Base-by-base conservation (phyloP, 2,113 vertebrate genomes). In the Anas platyrhynchos region DNA sequence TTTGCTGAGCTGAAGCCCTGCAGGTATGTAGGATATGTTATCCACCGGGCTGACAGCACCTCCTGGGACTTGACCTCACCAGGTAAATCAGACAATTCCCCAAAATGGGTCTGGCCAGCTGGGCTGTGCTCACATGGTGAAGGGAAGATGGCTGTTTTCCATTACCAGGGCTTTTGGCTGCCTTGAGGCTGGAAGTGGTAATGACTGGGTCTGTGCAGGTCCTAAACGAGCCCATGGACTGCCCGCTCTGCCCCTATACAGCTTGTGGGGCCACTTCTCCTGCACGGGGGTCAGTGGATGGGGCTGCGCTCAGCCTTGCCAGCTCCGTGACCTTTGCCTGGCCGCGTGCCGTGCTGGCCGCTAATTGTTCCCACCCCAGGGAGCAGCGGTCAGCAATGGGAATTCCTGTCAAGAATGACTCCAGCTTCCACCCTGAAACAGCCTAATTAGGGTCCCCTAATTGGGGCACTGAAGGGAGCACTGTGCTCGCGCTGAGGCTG, bases 321-420 rank as follows among this genome's bases (percentile, higher is more conserved):
- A 50, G n/a, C 67, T 86, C 46, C 2, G 17, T 86, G 29, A n/a
- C 73, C 73, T 48, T 67, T 58, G 18, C 44, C 15, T 76, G 56
- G 18, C 11, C 5, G 0, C 29, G 41, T 62, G 8, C 41, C 5
- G 1, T 73, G 0, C 48, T 82, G 50, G n/a, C 63, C 0, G 9
- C 54, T 71, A 29, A 63, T 75, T 3, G 0, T 79, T 80, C 69
- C 25, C 2, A 0, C 68, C 27, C 29, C 0, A 0, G 46, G 43
- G 11, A 58, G 58, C 0, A 2, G 31, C 21, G 59, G 16, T 36
- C 67, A 72, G 29, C 56, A 73, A 18, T 2, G 3, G 54, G 67
- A 61, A 56, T 52, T 76, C 38, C 76, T 1, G 1, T 52, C 62
- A 83, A 69, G 13, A 83, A 15, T 2, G 5, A 5, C 22, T 59